Percentiles rank a stretch among this genome's conserved stretches.
phyloP scores from a whole-genome alignment of 30 jellyfish, hydroid and myxozoan genomes.

The Aurelia sp. region DNA sequence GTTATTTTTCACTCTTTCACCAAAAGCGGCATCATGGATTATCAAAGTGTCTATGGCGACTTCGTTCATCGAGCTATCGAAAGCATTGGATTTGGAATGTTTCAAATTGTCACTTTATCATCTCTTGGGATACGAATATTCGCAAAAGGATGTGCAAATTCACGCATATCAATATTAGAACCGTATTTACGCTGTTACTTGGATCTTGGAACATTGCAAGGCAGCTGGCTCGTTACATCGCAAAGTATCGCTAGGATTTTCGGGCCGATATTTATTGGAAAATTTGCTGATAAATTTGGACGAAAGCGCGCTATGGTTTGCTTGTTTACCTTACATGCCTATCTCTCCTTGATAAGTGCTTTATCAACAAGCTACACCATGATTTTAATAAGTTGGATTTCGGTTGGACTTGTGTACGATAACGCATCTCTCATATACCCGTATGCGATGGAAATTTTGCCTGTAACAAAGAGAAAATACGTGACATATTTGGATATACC shows the following conservation, averaged over 20 bases:
- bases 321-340: neutral
- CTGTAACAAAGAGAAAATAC: neutral
- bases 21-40: neutral
- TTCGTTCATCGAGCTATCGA: neutral
- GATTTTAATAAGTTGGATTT: neutral
- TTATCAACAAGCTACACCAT: neutral
- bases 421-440: neutral
- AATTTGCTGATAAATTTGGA: neutral
- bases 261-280: neutral
- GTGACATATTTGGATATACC: neutral
- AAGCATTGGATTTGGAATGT: neutral
- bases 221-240: constrained; percentile 5
- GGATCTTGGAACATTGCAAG: neutral
- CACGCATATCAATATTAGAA: neutral
- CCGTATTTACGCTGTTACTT: constrained; percentile 6
- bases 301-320: neutral
- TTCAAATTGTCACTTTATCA: neutral
- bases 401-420: neutral
- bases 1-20: too few relatives aligned
- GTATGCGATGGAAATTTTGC: neutral
- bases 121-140: neutral
- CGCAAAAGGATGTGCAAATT: neutral
- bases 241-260: neutral
- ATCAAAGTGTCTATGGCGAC: neutral
- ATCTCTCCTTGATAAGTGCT: neutral